phyloP scores from a whole-genome alignment of 2,888 invertebrate genomes.

The Clanis bilineata region DNA sequence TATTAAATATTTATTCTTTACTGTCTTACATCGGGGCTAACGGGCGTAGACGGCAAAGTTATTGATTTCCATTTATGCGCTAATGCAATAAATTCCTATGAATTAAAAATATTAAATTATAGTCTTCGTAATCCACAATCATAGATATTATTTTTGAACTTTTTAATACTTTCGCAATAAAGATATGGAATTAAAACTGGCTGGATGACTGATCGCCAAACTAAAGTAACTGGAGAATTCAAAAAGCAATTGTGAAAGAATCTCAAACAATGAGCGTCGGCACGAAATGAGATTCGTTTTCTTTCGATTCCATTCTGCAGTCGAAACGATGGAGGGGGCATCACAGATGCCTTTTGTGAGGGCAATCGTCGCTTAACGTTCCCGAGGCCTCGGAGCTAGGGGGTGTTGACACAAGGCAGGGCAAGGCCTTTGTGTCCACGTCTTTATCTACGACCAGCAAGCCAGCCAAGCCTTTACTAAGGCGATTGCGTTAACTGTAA shows the following conservation, averaged over 20 bases:
- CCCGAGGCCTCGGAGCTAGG: constrained; percentile 25
- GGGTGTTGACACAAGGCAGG: constrained; percentile 36
- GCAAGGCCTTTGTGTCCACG: constrained; percentile 62
- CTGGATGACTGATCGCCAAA: neutral
- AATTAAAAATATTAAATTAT: too few relatives aligned
- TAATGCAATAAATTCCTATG: too few relatives aligned
- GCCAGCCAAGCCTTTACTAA: constrained; percentile 46
- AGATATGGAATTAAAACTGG: neutral
- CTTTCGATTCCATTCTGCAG: constrained; percentile 62
- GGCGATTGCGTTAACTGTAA: constrained; percentile 62
- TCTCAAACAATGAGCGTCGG: constrained; percentile 65
- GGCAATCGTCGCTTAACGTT: constrained; percentile 69
- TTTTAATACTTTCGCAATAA: neutral
- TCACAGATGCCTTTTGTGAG: constrained; percentile 61
- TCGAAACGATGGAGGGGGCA: constrained; percentile 44
- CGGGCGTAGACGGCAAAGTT: too few relatives aligned
- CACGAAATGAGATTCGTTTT: constrained; percentile 69
- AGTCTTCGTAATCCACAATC: neutral
- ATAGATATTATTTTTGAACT: neutral
- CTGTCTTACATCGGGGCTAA: too few relatives aligned
- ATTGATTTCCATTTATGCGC: too few relatives aligned
- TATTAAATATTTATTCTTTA: too few relatives aligned
- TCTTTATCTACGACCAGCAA: constrained; percentile 63
- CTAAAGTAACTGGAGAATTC: constrained; percentile 45
- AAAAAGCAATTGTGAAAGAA: constrained; percentile 67